Percentiles rank a stretch among this genome's conserved stretches.
Conservation (phyloP, 1,140 invertebrate genomes). For the Achroia grisella region DNA sequence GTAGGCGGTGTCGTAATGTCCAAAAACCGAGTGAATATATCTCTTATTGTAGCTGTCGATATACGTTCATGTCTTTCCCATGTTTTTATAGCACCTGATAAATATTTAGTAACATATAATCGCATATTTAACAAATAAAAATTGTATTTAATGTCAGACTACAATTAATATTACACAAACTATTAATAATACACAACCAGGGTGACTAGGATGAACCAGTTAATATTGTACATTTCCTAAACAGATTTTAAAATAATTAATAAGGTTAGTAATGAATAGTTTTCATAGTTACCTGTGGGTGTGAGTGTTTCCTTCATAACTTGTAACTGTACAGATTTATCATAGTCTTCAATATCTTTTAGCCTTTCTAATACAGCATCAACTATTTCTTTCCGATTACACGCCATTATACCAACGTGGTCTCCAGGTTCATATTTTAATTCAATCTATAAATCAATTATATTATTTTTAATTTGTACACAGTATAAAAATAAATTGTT, state of each 20-base stretch:
- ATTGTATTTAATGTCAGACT: too few species aligned
- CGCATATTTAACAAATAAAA: too few species aligned
- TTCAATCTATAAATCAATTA: conserved; percentile 49
- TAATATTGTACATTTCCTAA: too few species aligned
- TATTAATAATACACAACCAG: too few species aligned
- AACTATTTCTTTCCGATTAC: conserved; percentile 86
- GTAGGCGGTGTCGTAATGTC: conserved; percentile 96
- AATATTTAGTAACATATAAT: conserved; percentile 2
- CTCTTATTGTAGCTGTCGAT: conserved; percentile 83
- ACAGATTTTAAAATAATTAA: conserved; percentile 1
- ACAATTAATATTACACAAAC: too few species aligned
- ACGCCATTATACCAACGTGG: conserved; percentile 92
- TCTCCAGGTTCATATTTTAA: conserved; percentile 90
- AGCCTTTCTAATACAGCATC: conserved; percentile 84
- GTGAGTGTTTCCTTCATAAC: conserved; percentile 90
- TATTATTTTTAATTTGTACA: too few species aligned
- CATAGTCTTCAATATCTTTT: conserved; percentile 79
- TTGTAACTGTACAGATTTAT: conserved; percentile 87
- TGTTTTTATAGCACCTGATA: conserved; percentile 82
- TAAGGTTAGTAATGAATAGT: neutral
- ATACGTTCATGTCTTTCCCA: conserved; percentile 91
- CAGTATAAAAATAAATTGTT: too few species aligned
- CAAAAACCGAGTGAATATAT: conserved; percentile 87
- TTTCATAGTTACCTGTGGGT: conserved; percentile 78
- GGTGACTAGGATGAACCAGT: too few species aligned